phyloP scores from a whole-genome alignment of 2,797 vertebrate species.

The Synaphobranchus kaupii region DNA sequence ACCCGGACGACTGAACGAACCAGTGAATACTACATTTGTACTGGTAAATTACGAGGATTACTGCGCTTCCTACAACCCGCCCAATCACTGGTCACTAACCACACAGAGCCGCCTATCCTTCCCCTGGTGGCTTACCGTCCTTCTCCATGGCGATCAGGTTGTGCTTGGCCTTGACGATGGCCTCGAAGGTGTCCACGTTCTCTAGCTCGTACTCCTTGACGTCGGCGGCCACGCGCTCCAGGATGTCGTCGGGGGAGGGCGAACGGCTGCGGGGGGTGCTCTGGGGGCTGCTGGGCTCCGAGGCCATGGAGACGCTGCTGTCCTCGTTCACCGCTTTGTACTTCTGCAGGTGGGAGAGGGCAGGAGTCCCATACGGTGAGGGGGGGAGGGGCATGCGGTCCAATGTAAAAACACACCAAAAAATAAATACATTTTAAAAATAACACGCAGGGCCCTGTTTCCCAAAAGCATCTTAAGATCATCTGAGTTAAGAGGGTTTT shows the following conservation, averaged over 20 bases:
- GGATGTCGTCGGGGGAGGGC: slow-evolving; percentile 91
- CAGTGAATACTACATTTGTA: background rate
- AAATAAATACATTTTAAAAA: background rate
- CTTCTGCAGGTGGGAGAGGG: slow-evolving; percentile 76
- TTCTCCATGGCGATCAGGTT: slow-evolving; percentile 96
- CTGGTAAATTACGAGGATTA: background rate
- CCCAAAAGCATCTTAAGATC: too few relatives aligned
- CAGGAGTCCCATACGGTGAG: background rate
- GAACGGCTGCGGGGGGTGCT: slow-evolving; percentile 93
- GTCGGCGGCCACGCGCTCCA: slow-evolving; percentile 93
- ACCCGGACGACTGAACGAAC: background rate
- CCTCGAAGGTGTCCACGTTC: slow-evolving; percentile 95
- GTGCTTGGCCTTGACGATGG: slow-evolving; percentile 93
- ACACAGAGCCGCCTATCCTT: too few relatives aligned
- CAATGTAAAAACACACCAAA: too few relatives aligned
- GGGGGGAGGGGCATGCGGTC: background rate
- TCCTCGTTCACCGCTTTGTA: slow-evolving; percentile 88
- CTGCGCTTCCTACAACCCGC: too few relatives aligned
- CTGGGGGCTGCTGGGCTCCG: slow-evolving; percentile 95
- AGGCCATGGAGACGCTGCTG: slow-evolving; percentile 85
- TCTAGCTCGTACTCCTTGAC: slow-evolving; percentile 97
- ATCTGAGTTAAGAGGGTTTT: too few relatives aligned
- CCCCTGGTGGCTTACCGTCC: slow-evolving; percentile 75
- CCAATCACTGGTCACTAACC: background rate
- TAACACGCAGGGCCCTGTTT: too few relatives aligned